phyloP scores from a whole-genome alignment of 1,140 invertebrate genomes.

The Lepidurus couesii region DNA sequence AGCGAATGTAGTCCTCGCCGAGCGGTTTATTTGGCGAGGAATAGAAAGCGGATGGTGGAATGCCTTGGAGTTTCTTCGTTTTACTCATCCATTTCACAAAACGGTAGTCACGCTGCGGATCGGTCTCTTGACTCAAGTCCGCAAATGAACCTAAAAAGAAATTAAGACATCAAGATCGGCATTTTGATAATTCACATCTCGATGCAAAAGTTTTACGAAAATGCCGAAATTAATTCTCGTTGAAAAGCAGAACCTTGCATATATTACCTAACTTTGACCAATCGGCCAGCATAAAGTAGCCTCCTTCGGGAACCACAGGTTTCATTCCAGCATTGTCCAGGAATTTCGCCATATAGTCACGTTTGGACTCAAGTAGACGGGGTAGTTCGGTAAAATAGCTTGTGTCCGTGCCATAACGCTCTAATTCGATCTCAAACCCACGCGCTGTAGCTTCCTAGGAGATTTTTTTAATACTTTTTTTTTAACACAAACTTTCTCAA shows the following conservation, averaged over 20 bases:
- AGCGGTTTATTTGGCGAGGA: slow-evolving; percentile 70
- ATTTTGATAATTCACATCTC: neutral
- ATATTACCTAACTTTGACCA: slow-evolving; percentile 67
- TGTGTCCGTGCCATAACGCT: slow-evolving; percentile 61
- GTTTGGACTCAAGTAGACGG: slow-evolving; percentile 70
- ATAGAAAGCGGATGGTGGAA: slow-evolving; percentile 93
- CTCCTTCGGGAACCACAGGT: slow-evolving; percentile 89
- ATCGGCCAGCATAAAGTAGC: slow-evolving; percentile 94
- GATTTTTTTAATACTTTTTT: slow-evolving; percentile 42
- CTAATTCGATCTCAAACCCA: slow-evolving; percentile 80
- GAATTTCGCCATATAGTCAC: slow-evolving; percentile 74
- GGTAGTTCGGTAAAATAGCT: slow-evolving; percentile 80
- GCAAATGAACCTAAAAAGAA: slow-evolving; percentile 52
- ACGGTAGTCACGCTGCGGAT: slow-evolving; percentile 74
- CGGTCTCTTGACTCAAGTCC: slow-evolving; percentile 59
- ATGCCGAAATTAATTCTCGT: slow-evolving; percentile 24
- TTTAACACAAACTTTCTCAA: neutral
- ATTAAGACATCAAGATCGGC: slow-evolving; percentile 25
- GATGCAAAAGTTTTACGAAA: neutral
- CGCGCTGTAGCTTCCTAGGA: slow-evolving; percentile 86
- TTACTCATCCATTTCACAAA: slow-evolving; percentile 95
- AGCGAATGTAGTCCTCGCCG: slow-evolving; percentile 78
- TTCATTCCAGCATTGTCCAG: slow-evolving; percentile 75
- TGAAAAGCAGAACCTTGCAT: slow-evolving; percentile 18
- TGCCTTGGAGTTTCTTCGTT: slow-evolving; percentile 84